A percentile compares a stretch with the other conserved stretches of the same genome.
Conservation (phyloP, 2,797 vertebrate species). For the Varecia variegata region DNA sequence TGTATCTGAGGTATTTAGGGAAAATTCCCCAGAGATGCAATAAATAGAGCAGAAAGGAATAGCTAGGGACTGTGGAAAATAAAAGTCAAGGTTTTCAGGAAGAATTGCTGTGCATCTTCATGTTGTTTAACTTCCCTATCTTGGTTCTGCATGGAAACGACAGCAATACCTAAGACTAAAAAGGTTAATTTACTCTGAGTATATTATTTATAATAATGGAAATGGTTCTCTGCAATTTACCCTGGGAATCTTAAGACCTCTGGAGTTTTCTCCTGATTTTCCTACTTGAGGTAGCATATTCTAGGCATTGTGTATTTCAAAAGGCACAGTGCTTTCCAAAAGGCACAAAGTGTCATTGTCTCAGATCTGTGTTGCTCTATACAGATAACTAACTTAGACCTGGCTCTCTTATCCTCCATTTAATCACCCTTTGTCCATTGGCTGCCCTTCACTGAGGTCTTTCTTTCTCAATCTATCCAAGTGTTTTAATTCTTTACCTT, state of each 20-base stretch:
- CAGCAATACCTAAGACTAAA: neutral
- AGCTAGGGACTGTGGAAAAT: neutral
- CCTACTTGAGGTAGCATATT: neutral
- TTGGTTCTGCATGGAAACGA: neutral
- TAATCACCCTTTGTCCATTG: conserved; percentile 40
- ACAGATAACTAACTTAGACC: conserved; percentile 40
- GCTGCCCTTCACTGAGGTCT: conserved; percentile 36
- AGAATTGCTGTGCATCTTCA: neutral
- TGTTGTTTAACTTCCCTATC: neutral
- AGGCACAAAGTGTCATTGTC: conserved; percentile 8
- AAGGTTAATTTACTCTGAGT: neutral
- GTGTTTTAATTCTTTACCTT: conserved; percentile 52
- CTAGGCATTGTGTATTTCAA: neutral
- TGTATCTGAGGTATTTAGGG: neutral
- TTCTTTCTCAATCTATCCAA: conserved; percentile 37
- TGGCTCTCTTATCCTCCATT: conserved; percentile 41
- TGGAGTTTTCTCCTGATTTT: neutral
- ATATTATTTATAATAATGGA: neutral
- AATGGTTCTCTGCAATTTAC: neutral
- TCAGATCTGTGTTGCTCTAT: conserved; percentile 33
- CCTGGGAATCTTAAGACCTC: neutral
- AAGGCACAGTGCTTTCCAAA: neutral
- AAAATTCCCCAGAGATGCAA: neutral
- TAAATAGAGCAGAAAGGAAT: conserved; percentile 35
- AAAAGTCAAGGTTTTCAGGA: neutral